Evolutionary conservation across 1,140 invertebrate species (phyloP).

Genomic region (Eumeta japonica): DNA sequence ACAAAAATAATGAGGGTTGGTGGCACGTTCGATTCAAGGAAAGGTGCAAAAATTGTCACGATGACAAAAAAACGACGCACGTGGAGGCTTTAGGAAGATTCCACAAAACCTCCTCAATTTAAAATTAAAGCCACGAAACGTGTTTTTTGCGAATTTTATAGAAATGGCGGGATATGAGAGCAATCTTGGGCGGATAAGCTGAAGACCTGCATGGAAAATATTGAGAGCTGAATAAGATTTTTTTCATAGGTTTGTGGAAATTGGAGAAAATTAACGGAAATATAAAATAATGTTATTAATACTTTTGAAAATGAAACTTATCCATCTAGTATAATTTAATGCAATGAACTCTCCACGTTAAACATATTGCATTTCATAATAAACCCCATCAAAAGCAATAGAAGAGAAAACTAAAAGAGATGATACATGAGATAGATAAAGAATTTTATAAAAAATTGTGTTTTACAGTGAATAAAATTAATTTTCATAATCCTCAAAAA

Average conservation of each 20-base stretch:
- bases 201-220: slow-evolving; percentile 3
- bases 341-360: too few species aligned
- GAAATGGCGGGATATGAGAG: slow-evolving; percentile 51
- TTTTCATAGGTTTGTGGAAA: not conserved
- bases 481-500: too few species aligned
- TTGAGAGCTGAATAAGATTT: not conserved
- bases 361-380: too few species aligned
- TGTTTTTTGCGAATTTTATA: slow-evolving; percentile 57
- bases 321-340: not conserved
- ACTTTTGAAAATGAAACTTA: not conserved
- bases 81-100: slow-evolving; percentile 43
- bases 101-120: slow-evolving; percentile 53
- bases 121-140: slow-evolving; percentile 58
- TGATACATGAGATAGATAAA: too few species aligned
- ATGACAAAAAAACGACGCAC: slow-evolving; percentile 35
- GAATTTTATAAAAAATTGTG: too few species aligned
- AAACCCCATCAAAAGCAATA: too few species aligned
- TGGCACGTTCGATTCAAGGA: slow-evolving; percentile 20
- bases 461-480: too few species aligned
- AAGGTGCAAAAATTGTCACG: slow-evolving; percentile 30
- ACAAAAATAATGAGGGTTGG: slow-evolving; percentile 25
- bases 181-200: slow-evolving; percentile 48
- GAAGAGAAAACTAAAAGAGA: too few species aligned
- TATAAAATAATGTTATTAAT: not conserved
- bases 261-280: not conserved